Conservation (phyloP, 2,797 vertebrate species). For the Labroides dimidiatus region DNA sequence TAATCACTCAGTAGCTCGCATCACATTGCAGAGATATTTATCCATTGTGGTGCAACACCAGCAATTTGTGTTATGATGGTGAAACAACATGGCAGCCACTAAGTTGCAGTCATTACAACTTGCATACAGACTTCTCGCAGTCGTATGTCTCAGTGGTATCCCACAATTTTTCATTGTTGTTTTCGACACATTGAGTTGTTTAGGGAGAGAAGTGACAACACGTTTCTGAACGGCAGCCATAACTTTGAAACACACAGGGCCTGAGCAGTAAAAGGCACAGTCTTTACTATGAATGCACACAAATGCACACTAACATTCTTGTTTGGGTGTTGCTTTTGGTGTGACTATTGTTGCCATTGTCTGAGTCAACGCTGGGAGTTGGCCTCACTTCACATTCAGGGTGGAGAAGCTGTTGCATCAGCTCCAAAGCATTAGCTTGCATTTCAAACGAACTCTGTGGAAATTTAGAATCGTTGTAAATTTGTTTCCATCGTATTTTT, state of each 20-base stretch:
- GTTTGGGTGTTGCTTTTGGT: slow-evolving; percentile 59
- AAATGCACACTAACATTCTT: slow-evolving; percentile 31
- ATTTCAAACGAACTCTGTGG: slow-evolving; percentile 14
- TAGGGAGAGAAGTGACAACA: slow-evolving; percentile 11
- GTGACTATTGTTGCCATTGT: slow-evolving; percentile 65
- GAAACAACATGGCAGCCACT: slow-evolving; percentile 17
- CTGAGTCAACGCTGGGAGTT: slow-evolving; percentile 60
- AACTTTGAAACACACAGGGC: not conserved
- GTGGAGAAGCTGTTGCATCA: slow-evolving; percentile 70
- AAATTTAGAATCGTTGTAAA: not conserved
- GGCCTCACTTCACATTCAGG: slow-evolving; percentile 53
- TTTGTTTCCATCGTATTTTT: slow-evolving; percentile 17
- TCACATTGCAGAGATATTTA: slow-evolving; percentile 37
- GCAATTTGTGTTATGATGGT: slow-evolving; percentile 25
- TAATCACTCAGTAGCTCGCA: slow-evolving; percentile 14
- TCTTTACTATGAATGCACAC: slow-evolving; percentile 39
- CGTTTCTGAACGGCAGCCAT: slow-evolving; percentile 4
- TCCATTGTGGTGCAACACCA: slow-evolving; percentile 25
- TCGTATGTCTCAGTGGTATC: not conserved
- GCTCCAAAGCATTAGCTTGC: slow-evolving; percentile 22
- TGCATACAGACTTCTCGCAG: slow-evolving; percentile 7
- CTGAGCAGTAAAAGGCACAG: slow-evolving; percentile 3
- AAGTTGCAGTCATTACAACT: not conserved
- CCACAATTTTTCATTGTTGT: not conserved
- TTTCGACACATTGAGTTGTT: slow-evolving; percentile 6